Base-by-base conservation (phyloP, 1,140 invertebrate genomes). In the Phocides pigmalion region DNA sequence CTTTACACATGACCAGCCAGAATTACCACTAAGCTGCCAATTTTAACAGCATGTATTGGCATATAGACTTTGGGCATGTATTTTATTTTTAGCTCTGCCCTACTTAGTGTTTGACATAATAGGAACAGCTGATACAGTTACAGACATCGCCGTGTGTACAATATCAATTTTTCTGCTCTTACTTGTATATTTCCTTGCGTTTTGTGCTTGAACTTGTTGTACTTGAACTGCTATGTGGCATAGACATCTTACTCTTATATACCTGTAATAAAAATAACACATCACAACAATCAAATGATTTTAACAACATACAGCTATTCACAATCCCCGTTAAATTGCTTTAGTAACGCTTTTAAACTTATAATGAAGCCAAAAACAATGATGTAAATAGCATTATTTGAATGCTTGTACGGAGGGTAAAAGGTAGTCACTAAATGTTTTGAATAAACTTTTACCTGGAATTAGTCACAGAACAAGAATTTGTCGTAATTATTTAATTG, bases 161-260 rank as follows among this genome's bases (percentile, higher is more conserved):
- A 35, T 15, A 53, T 11, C 9, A 22, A 22, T 3, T 28, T 6
- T 28, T 8, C 9, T 17, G 8, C 39, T 42, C 83, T 89, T 82
- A 92, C 90, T 95, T 95, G 83, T 95, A 95, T 64, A 95, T 95
- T 90, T 95, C 94, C 87, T 95, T 95, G 58, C 94, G 92, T 91
- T 95, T 95, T 9, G 93, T 94, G 71, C 92, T 93, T 25, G 92
- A 93, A 54, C 92, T 93, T 49, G 93, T 93, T 4, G 87, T 91
- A 58, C 85, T 89, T 12, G 90, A 91, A 64, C 90, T 90, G 42
- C 87, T 91, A 77, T 92, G 90, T 79, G 90, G 87, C 84, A 92
- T 90, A 65, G 90, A 91, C 90, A 92, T 92, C 49, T 56, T n/a
- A 20, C 37, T 16, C 14, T 22, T 19, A 2, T 22, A 20, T 41